Percentiles rank a stretch among this genome's conserved stretches.
Evolutionary conservation across 2,113 vertebrate species (phyloP).

Genomic region (Passer domesticus): DNA sequence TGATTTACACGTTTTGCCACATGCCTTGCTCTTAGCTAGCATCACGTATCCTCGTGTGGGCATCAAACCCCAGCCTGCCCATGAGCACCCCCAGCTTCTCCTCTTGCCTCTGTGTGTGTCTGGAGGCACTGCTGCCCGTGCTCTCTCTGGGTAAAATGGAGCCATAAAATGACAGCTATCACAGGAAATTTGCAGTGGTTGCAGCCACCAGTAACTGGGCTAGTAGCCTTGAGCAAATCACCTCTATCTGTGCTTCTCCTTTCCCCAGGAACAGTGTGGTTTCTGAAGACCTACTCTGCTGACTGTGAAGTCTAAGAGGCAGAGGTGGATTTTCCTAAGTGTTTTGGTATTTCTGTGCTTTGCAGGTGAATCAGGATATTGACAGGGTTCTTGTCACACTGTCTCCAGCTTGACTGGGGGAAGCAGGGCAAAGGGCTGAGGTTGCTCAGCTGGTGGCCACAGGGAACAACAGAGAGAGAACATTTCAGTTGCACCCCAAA

Average conservation of each 20-base stretch:
- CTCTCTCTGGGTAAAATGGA: not conserved
- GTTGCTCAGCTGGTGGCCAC: rapidly evolving
- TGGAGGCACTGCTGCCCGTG: rapidly evolving
- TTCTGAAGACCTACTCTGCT: not conserved
- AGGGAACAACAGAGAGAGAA: not conserved
- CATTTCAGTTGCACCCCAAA: rapidly evolving
- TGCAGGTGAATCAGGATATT: rapidly evolving
- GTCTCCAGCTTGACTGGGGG: not conserved
- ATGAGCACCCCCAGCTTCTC: not conserved
- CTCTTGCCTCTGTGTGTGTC: rapidly evolving
- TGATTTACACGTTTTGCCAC: not conserved
- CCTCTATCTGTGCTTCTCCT: rapidly evolving
- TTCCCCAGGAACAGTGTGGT: rapidly evolving
- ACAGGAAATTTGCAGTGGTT: not conserved
- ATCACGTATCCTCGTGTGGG: no score
- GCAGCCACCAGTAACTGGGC: not conserved
- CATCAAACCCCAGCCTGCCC: not conserved
- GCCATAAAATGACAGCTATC: not conserved
- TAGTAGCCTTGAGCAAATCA: not conserved
- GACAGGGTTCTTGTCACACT: rapidly evolving
- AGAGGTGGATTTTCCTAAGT: not conserved
- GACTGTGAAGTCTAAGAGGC: rapidly evolving
- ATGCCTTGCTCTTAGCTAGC: not conserved
- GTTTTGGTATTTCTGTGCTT: not conserved
- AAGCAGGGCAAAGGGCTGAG: not conserved